Evolutionary conservation across 1,140 invertebrate species (phyloP).

Genomic region (Coptotermes formosanus): DNA sequence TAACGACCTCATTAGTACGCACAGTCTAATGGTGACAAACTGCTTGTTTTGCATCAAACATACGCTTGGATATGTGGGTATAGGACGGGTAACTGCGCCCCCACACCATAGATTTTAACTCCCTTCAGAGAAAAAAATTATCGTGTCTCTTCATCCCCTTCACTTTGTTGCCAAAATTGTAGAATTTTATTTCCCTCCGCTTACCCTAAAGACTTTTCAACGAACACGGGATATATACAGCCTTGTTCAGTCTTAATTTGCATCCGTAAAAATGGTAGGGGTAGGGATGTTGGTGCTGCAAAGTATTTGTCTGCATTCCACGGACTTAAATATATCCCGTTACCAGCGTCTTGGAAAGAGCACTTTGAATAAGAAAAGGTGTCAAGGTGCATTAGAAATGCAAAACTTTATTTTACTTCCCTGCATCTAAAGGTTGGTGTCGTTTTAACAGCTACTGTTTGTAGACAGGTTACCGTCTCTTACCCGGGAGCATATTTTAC

Average conservation of each 20-base stretch:
- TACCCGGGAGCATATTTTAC: too few species aligned
- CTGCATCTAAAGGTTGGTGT: too few species aligned
- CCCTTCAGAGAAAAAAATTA: constrained; percentile 13
- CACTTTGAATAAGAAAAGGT: not conserved
- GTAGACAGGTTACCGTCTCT: too few species aligned
- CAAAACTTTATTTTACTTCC: too few species aligned
- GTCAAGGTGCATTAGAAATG: too few species aligned
- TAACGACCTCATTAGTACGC: not conserved
- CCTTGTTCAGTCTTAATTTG: not conserved
- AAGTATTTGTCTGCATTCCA: not conserved
- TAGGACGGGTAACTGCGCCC: too few species aligned
- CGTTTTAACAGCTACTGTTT: too few species aligned
- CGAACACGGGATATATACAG: not conserved
- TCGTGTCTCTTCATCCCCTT: not conserved
- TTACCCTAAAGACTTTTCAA: not conserved
- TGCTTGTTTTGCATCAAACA: not conserved
- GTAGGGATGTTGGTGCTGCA: not conserved
- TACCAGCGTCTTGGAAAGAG: not conserved
- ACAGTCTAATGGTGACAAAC: constrained; percentile 1
- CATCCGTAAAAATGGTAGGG: not conserved
- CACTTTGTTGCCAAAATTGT: not conserved
- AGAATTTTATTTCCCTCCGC: not conserved
- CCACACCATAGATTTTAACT: not conserved
- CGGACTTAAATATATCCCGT: not conserved
- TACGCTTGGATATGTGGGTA: too few species aligned